phyloP scores from a whole-genome alignment of 2,797 vertebrate genomes.

The Acipenser transmontanus region DNA sequence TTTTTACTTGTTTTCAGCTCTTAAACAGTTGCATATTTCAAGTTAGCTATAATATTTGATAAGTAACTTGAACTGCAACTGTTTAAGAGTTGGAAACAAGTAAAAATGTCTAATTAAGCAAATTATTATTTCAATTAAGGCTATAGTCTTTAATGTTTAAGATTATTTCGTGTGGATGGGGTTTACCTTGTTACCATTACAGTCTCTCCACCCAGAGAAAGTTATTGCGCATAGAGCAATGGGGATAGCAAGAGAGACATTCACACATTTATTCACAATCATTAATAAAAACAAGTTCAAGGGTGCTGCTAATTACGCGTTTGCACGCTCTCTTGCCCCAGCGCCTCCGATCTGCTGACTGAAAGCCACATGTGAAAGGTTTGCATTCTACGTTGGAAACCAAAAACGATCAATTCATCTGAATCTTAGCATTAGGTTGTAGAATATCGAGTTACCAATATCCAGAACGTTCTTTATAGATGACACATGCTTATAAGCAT shows the following conservation, averaged over 20 bases:
- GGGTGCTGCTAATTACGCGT: not conserved
- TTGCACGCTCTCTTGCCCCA: not conserved
- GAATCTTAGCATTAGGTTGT: too few relatives aligned
- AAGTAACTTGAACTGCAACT: too few relatives aligned
- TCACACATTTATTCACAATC: not conserved
- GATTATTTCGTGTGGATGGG: not conserved
- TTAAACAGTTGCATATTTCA: too few relatives aligned
- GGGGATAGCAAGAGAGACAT: not conserved
- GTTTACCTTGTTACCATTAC: not conserved
- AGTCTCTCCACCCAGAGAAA: not conserved
- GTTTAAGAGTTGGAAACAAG: too few relatives aligned
- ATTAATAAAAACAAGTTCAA: not conserved
- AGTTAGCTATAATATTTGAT: too few relatives aligned
- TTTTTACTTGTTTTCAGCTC: too few relatives aligned
- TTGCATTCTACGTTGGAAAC: not conserved
- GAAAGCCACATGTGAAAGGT: not conserved
- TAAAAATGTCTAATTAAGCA: too few relatives aligned
- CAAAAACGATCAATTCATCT: too few relatives aligned
- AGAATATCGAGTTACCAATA: too few relatives aligned
- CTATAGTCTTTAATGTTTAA: not conserved
- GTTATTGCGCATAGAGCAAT: not conserved
- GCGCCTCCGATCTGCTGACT: not conserved
- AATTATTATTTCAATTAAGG: too few relatives aligned
- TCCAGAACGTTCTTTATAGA: too few relatives aligned
- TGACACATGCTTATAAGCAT: constrained; percentile 29